phyloP scores from a whole-genome alignment of 2,888 invertebrate species.

The Pachliopta kotzebuea region DNA sequence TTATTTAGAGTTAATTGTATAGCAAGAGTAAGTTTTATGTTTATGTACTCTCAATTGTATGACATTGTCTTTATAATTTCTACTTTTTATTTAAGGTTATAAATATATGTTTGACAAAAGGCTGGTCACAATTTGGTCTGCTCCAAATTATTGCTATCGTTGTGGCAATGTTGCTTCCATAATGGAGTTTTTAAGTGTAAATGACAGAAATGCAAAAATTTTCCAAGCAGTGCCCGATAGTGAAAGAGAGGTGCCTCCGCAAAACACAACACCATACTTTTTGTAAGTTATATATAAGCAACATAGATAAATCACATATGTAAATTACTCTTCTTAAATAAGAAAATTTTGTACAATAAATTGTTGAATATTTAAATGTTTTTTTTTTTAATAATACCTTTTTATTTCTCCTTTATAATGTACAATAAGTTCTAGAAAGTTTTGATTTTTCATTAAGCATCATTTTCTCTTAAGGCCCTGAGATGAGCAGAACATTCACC shows the following conservation, averaged over 20 bases:
- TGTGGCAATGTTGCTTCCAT: slow-evolving; percentile 99
- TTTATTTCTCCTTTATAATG: too few relatives aligned
- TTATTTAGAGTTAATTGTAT: neutral
- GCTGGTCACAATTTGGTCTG: slow-evolving; percentile 99
- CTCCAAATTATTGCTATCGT: slow-evolving; percentile 99
- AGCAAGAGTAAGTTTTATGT: too few relatives aligned
- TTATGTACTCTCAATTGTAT: too few relatives aligned
- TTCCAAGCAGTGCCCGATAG: slow-evolving; percentile 98
- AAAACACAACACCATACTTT: slow-evolving; percentile 98
- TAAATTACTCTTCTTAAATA: slow-evolving; percentile 44
- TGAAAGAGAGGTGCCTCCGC: slow-evolving; percentile 95
- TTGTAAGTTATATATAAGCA: slow-evolving; percentile 80
- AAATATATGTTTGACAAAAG: slow-evolving; percentile 99
- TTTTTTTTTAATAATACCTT: slow-evolving; percentile 16
- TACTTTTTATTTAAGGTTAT: slow-evolving; percentile 83
- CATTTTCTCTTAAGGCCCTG: too few relatives aligned
- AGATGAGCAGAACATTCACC: too few relatives aligned
- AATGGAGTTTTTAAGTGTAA: slow-evolving; percentile 90
- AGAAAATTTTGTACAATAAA: slow-evolving; percentile 51
- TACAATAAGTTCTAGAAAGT: too few relatives aligned
- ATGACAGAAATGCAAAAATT: slow-evolving; percentile 89
- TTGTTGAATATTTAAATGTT: slow-evolving; percentile 52
- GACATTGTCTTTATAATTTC: too few relatives aligned
- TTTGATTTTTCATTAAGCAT: too few relatives aligned
- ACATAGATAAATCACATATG: slow-evolving; percentile 49